Conservation (phyloP, 2,888 invertebrate genomes). For the Mythimna ferrago region DNA sequence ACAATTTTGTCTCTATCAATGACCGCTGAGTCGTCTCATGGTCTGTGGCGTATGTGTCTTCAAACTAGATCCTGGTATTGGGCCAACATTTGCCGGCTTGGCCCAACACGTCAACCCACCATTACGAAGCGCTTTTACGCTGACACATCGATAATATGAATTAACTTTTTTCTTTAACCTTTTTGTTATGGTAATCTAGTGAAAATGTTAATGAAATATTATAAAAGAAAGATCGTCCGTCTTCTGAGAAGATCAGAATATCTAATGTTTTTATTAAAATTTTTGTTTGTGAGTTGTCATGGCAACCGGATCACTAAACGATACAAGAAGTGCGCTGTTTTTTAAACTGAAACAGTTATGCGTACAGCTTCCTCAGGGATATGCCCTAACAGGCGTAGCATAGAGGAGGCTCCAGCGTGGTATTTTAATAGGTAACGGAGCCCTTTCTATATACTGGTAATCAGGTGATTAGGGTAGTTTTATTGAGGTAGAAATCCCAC, state of each 20-base stretch:
- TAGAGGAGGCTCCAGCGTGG: no score
- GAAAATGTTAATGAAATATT: constrained; percentile 80
- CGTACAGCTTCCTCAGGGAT: no score
- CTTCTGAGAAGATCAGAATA: constrained; percentile 60
- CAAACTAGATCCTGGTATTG: constrained; percentile 2
- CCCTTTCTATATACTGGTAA: no score
- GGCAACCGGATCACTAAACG: constrained; percentile 14
- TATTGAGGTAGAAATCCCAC: no score
- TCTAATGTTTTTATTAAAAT: constrained; percentile 37
- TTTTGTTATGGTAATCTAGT: constrained; percentile 82
- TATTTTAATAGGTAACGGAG: no score
- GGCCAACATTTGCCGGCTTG: constrained; percentile 40
- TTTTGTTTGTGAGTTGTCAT: constrained; percentile 46
- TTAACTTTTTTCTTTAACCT: constrained; percentile 75
- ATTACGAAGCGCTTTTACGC: constrained; percentile 74
- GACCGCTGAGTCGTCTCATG: background rate
- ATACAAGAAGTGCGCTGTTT: background rate
- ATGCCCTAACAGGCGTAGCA: no score
- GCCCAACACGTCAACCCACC: constrained; percentile 51
- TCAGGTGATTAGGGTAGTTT: no score
- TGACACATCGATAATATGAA: constrained; percentile 84
- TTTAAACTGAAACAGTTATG: background rate
- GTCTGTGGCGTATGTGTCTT: background rate
- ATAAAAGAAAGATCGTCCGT: constrained; percentile 42
- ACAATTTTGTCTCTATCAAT: background rate